These are phyloP conservation scores for Ostrea denselamellosa DNA, from an alignment of 1,140 invertebrate species.

Conservation along the genomic window DNA sequence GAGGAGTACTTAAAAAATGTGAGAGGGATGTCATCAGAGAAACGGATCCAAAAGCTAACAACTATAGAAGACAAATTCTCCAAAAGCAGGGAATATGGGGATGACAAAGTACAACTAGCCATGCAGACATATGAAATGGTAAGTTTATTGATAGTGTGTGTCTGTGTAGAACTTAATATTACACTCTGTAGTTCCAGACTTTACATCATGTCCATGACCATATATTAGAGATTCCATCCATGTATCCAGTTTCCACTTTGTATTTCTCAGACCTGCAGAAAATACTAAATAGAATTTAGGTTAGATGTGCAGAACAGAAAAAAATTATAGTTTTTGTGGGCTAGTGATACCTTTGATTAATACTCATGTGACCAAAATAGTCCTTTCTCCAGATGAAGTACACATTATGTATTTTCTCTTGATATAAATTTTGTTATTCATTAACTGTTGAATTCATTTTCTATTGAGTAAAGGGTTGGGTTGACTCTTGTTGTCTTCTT, in stretches of 20 bases:
- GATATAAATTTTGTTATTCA: no score
- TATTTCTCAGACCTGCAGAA: not conserved
- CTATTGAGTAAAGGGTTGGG: no score
- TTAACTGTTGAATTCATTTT: no score
- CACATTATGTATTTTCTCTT: no score
- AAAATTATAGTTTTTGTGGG: no score
- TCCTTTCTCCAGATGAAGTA: no score
- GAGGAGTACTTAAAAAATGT: slow-evolving; percentile 89
- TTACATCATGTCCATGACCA: not conserved
- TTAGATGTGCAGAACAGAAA: no score
- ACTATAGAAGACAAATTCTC: slow-evolving; percentile 83
- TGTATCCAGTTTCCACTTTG: not conserved
- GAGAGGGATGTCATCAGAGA: slow-evolving; percentile 84
- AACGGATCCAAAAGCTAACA: slow-evolving; percentile 89
- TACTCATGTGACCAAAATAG: no score
- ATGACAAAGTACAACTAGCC: slow-evolving; percentile 97
- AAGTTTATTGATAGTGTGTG: slow-evolving; percentile 51
- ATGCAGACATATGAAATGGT: slow-evolving; percentile 98
- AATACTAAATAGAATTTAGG: no score
- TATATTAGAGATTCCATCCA: not conserved
- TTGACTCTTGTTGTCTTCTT: no score
- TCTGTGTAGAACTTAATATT: not conserved
- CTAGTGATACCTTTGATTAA: no score
- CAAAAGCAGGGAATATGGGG: slow-evolving; percentile 84
- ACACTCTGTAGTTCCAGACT: not conserved